Evolutionary conservation across 2,113 vertebrate genomes (phyloP), one percentile per base, ranked within the genome.

Genomic region (Carollia perspicillata): DNA sequence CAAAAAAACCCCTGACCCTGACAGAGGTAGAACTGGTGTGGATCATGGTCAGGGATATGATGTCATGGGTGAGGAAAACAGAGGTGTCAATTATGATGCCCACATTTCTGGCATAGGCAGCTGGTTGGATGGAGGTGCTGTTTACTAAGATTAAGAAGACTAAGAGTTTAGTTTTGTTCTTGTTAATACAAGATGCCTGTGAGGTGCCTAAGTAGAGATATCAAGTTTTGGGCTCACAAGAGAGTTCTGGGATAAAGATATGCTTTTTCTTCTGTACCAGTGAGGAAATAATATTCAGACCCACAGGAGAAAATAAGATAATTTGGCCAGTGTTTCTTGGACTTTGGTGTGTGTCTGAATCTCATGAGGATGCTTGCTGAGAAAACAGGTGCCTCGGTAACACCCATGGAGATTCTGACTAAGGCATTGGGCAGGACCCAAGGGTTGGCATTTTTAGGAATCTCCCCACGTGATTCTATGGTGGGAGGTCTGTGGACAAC

Each of bases 231-330:
- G 66, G 42, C 30, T 40, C 40, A 68, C 26, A 26, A 74, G 55
- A 84, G 53, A 37, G 17, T 84, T 88, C 44, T 92, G 11, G 16
- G 11, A 40, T 60, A 37, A 72, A 60, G 65, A 44, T 6, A 60
- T 2, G 2, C 8, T 51, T 78, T 53, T 23, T 8, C 13, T 13
- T 6, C 1, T 10, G 2, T 22, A 18, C 33, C 13, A 44, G 1
- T 23, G 5, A 44, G 23, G 42, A 88, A 79, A 83, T 47, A 84
- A 26, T 37, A 68, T 58, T 88, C 58, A 68, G 33, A 93, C 88
- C 16, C 44, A 78, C 30, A 16, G 23, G 47, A 66, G 23, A 79
- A 49, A 23, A 37, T 51, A 42, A 47, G 63, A 44, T 40, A 18
- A 28, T 65, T n/a, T 63, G 81, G 51, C 26, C 42, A 40, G 26